Conservation (phyloP, 2,797 vertebrate genomes). For the Gymnothorax javanicus region DNA sequence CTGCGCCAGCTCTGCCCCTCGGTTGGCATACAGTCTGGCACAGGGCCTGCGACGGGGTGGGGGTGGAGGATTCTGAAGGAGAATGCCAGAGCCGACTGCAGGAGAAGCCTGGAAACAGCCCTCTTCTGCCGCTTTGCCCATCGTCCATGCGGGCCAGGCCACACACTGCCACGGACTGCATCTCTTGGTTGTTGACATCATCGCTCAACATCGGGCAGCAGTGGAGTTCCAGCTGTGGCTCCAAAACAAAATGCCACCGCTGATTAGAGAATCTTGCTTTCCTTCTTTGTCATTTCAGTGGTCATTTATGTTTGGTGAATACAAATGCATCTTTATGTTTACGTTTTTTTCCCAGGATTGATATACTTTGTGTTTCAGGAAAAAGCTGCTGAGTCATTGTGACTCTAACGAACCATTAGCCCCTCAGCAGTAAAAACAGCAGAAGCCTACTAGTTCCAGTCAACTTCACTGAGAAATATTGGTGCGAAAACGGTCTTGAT, state of each 20-base stretch:
- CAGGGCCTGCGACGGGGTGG: constrained; percentile 22
- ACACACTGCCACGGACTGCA: neutral
- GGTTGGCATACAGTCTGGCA: constrained; percentile 72
- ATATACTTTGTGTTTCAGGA: neutral
- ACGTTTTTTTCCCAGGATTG: neutral
- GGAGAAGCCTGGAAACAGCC: neutral
- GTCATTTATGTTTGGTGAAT: neutral
- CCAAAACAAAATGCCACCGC: neutral
- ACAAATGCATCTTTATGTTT: neutral
- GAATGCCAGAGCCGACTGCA: constrained; percentile 19
- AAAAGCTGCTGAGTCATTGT: neutral
- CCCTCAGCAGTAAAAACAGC: neutral
- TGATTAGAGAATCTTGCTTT: neutral
- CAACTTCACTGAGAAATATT: too few species aligned
- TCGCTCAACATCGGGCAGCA: neutral
- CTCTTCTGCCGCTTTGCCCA: neutral
- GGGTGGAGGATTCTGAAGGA: constrained; percentile 22
- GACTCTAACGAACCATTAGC: neutral
- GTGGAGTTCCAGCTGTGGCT: neutral
- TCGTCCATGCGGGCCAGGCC: neutral
- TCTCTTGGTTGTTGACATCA: neutral
- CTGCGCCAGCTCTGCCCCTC: constrained; percentile 76
- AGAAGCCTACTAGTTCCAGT: neutral
- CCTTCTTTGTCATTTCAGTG: neutral
- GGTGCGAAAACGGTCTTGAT: neutral